A percentile compares a stretch with the other conserved stretches of the same genome.
phyloP scores from a whole-genome alignment of 2,888 invertebrate species.

The Drosophila mettleri region DNA sequence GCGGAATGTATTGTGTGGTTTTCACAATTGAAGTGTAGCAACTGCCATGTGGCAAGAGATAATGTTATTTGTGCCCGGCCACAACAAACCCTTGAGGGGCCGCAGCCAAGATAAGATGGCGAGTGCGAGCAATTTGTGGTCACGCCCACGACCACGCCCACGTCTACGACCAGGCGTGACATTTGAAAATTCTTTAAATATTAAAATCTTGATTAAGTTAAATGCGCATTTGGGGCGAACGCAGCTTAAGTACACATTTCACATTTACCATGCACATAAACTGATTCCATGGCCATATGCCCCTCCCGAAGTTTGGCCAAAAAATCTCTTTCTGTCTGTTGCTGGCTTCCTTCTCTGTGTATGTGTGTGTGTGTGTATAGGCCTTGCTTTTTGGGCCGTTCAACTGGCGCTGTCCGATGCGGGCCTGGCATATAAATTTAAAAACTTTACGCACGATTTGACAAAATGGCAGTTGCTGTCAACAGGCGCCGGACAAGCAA shows the following conservation, averaged over 20 bases:
- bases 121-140: slow-evolving; percentile 42
- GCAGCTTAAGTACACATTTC: slow-evolving; percentile 63
- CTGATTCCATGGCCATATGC: slow-evolving; percentile 56
- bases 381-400: slow-evolving; percentile 13
- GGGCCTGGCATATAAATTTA: slow-evolving; percentile 36
- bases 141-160: slow-evolving; percentile 14
- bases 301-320: slow-evolving; percentile 9
- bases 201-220: slow-evolving; percentile 84
- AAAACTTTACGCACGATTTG: slow-evolving; percentile 69
- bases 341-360: not conserved
- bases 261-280: slow-evolving; percentile 61
- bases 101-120: slow-evolving; percentile 37
- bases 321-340: slow-evolving; percentile 41
- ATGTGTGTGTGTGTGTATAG: not conserved
- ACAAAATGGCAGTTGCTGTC: slow-evolving; percentile 37
- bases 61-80: slow-evolving; percentile 63
- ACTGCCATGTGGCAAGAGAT: slow-evolving; percentile 56
- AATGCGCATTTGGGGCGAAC: slow-evolving; percentile 77
- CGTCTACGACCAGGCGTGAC: slow-evolving; percentile 29
- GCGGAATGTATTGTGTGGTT: slow-evolving; percentile 51
- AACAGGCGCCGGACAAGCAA: slow-evolving; percentile 29
- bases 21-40: slow-evolving; percentile 70
- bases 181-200: slow-evolving; percentile 79
- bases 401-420: slow-evolving; percentile 1
- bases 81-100: slow-evolving; percentile 52